Evolutionary conservation across 1,140 invertebrate species (phyloP).

Genomic region (Ooceraea biroi): DNA sequence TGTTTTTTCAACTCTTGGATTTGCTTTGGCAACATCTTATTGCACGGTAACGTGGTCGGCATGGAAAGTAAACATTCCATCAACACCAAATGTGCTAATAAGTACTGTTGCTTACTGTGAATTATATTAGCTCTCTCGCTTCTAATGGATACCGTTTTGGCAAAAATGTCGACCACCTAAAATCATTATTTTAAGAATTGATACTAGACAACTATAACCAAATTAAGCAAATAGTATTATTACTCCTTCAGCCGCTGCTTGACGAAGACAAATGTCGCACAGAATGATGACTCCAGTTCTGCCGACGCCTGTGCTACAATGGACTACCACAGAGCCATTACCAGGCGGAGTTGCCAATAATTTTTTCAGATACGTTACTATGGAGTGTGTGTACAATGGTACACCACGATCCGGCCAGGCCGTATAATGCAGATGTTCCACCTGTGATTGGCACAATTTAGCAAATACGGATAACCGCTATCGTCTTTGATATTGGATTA

Average conservation of each 20-base stretch:
- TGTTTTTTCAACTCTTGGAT: constrained; percentile 73
- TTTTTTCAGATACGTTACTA: constrained; percentile 90
- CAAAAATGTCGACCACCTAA: constrained; percentile 75
- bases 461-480: background rate
- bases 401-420: constrained; percentile 99
- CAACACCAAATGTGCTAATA: constrained; percentile 77
- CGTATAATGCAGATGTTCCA: constrained; percentile 98
- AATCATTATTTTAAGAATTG: constrained; percentile 15
- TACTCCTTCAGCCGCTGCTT: constrained; percentile 76
- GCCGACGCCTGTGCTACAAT: constrained; percentile 91
- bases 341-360: constrained; percentile 90
- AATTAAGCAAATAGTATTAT: constrained; percentile 7
- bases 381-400: constrained; percentile 90
- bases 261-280: constrained; percentile 77
- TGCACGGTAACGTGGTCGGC: constrained; percentile 72
- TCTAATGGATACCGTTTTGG: constrained; percentile 67
- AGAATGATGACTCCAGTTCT: constrained; percentile 90
- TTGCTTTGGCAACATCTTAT: constrained; percentile 62
- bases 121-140: constrained; percentile 79
- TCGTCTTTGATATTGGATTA: no score
- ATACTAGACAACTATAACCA: background rate
- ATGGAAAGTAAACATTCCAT: constrained; percentile 76
- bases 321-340: constrained; percentile 94
- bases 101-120: constrained; percentile 79
- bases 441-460: constrained; percentile 87